Evolutionary conservation across 2,888 invertebrate genomes (phyloP), one percentile per base, ranked within the genome.

Genomic region (Apodemia duryi): DNA sequence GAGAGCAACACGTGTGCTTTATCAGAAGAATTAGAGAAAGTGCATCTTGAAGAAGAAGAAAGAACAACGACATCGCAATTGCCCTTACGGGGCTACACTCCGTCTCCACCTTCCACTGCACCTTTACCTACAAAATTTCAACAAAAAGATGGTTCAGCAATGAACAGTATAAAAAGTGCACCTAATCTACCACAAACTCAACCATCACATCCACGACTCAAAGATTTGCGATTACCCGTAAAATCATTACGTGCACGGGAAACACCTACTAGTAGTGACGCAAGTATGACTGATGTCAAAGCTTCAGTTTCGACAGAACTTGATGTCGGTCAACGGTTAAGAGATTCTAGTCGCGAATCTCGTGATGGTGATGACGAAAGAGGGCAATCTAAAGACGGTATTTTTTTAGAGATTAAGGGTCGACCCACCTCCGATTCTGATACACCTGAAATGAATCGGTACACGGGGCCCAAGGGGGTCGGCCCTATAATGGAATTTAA

Each of bases 31-130:
- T 81, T 94, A 68, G 94, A 94, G 80, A 94, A 94, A 75, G 91
- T 95, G 71, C 94, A 94, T 73, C 92, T 95, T 75, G 93, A 93
- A 71, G 93, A 93, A 74, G 93, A 93, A 68, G 90, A 92, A 63
- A 87, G 92, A 57, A 89, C 88, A 35, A 93, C 94, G 35, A 92
- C 92, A 64, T 94, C 94, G 64, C 94, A 95, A 75, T 79, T 95
- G 72, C 94, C 95, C 1, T 84, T 94, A 62, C 93, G 96, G 43
- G 95, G 95, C 51, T 96, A 95, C 72, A 95, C 96, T 4, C 96
- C 96, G 11, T 96, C 96, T 57, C 96, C 97, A 62, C 97, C 97
- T 66, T 96, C 97, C 67, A 97, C 96, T 29, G 96, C 96, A 1
- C 97, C 97, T 32, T 86, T 97, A 73, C 96, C 97, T 2, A 94